phyloP scores from a whole-genome alignment of 2,113 vertebrate species.

The Eublepharis macularius region DNA sequence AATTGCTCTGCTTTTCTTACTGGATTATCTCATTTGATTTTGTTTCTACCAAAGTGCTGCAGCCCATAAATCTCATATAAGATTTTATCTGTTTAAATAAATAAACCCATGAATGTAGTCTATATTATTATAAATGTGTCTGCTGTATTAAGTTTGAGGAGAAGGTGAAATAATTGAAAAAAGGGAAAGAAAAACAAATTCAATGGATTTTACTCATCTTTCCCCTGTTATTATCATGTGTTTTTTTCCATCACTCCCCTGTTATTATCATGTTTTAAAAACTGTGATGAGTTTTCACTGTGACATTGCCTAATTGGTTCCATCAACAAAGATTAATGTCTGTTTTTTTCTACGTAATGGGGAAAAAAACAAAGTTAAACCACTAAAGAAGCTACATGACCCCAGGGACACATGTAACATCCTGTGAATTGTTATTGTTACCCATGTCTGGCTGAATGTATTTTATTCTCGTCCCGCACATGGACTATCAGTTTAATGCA shows the following conservation, averaged over 20 bases:
- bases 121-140: neutral
- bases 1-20: no score
- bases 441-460: neutral
- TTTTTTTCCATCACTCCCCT: neutral
- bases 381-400: neutral
- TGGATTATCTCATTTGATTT: no score
- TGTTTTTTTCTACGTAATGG: neutral
- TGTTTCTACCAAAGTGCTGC: neutral
- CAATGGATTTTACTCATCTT: neutral
- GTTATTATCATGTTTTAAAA: neutral
- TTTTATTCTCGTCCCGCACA: neutral
- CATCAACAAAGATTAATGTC: slow-evolving; percentile 16
- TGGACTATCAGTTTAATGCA: no score
- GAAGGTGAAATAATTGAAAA: no score
- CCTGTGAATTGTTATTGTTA: neutral
- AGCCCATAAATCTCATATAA: neutral
- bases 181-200: neutral
- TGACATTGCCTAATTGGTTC: slow-evolving; percentile 1
- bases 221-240: neutral
- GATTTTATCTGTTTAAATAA: neutral
- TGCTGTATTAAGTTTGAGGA: neutral
- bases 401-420: neutral
- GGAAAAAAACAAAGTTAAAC: neutral
- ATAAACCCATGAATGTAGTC: neutral
- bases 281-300: neutral